Evolutionary conservation across 37 sponge, comb jelly and placozoan species (phyloP).

Genomic region (Theonella swinhoei): DNA sequence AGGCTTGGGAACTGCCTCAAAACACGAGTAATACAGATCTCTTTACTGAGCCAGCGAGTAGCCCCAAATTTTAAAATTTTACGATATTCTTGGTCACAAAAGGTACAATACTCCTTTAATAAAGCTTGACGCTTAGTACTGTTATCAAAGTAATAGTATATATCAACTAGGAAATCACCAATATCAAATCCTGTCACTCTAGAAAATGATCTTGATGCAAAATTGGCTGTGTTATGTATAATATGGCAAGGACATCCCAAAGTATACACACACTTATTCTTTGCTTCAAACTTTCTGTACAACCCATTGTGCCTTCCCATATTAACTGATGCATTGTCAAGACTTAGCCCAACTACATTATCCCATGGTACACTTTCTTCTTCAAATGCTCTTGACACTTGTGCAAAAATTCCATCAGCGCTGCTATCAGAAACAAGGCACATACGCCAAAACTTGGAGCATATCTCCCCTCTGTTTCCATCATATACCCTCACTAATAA

Average conservation of each 20-base stretch:
- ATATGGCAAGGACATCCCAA: conserved; percentile 34
- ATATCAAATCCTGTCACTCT: conserved; percentile 21
- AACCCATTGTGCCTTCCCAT: conserved; percentile 21
- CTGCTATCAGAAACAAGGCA: conserved; percentile 8
- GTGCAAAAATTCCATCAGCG: conserved; percentile 13
- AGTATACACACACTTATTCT: conserved; percentile 6
- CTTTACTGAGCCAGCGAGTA: conserved; percentile 42
- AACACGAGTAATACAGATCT: conserved; percentile 10
- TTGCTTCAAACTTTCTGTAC: conserved; percentile 11
- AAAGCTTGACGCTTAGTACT: conserved; percentile 33
- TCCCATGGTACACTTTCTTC: conserved; percentile 6
- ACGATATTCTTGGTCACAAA: conserved; percentile 53
- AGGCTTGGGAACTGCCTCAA: conserved; percentile 19
- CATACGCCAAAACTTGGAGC: conserved; percentile 6
- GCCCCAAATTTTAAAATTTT: conserved; percentile 39
- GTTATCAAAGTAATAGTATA: conserved; percentile 48
- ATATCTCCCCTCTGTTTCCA: conserved; percentile 1
- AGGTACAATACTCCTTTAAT: conserved; percentile 43
- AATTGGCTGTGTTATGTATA: conserved; percentile 11
- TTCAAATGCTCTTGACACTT: background rate
- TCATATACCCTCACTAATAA: conserved; percentile 1
- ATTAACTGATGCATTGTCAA: conserved; percentile 34
- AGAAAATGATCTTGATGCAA: conserved; percentile 12
- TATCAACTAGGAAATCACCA: conserved; percentile 29
- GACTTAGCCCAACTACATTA: background rate